Base-by-base conservation (phyloP, 2,797 vertebrate genomes). In the Chanos chanos region DNA sequence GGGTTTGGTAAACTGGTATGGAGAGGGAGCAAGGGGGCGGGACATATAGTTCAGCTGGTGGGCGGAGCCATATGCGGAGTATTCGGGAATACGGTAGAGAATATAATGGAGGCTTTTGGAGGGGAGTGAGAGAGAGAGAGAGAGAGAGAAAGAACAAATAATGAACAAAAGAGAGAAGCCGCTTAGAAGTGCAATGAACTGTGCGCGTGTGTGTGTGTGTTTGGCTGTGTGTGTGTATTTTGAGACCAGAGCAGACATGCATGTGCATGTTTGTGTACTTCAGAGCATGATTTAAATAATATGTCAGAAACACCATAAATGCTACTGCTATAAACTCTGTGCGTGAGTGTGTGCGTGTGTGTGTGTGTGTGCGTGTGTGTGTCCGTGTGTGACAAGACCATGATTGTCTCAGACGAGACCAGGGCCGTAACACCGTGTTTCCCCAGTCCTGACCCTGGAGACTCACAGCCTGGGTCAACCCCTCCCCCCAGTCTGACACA, bases 1-100 rank as follows among this genome's bases (percentile, higher is more conserved):
- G 89, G 89, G 4, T 18, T 89, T 1, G 81, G 84, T 0, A 81
- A 24, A 4, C 70, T 91, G 37, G 67, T 9, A 0, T 81, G 81
- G 79, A 83, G 69, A 53, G 74, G 78, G 68, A 75, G 68, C 24
- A 86, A 36, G 1, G 83, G 83, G 13, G 68, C 86, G 25, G 59
- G 55, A 9, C 75, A 79, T 39, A 40, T 79, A 27, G 68, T 86
- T 10, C 64, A 15, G 2, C 0, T 60, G 2, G 74, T 49, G 30
- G 67, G 33, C 12, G 47, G 70, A 13, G 7, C 87, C 0, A 13
- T 87, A 10, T 54, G 62, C 2, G 78, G 78, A 27, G 7, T 75
- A 9, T 3, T 82, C 10, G 76, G 77, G 30, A 37, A 70, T 19
- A 5, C 80, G 5, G 1, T 74, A 34, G 75, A 63, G 5, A 70